phyloP scores from a whole-genome alignment of 2,113 vertebrate species.

The Marcusenius ussheri region DNA sequence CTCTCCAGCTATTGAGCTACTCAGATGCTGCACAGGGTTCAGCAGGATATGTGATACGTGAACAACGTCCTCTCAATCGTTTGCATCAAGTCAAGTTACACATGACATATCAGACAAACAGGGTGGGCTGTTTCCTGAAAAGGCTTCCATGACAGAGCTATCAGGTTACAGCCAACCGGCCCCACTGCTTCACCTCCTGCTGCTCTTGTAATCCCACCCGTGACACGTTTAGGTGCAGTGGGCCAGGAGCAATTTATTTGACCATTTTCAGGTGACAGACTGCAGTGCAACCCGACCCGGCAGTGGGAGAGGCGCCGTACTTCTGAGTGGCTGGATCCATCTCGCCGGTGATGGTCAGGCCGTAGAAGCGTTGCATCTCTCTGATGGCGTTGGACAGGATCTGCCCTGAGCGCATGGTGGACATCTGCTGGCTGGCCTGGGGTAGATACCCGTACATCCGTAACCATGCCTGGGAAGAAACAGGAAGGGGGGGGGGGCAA shows the following conservation, averaged over 20 bases:
- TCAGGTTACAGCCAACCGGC: background rate
- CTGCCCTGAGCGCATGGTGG: slow-evolving; percentile 85
- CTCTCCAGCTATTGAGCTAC: background rate
- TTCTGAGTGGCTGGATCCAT: slow-evolving; percentile 69
- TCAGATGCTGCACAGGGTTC: background rate
- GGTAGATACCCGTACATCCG: slow-evolving; percentile 87
- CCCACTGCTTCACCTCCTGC: background rate
- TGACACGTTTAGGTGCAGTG: background rate
- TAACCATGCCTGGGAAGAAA: slow-evolving; percentile 75
- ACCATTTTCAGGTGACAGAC: background rate
- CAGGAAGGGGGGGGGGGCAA: background rate
- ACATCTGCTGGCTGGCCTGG: slow-evolving; percentile 82
- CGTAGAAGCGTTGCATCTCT: slow-evolving; percentile 91
- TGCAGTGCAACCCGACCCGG: background rate
- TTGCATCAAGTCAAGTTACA: background rate
- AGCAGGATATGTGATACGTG: background rate
- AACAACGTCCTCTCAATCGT: background rate
- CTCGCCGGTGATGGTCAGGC: slow-evolving; percentile 76
- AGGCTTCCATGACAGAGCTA: background rate
- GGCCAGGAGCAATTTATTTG: background rate
- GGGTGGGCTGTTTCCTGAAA: background rate
- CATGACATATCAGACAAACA: background rate
- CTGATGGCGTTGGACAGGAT: slow-evolving; percentile 76
- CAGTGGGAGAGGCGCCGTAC: slow-evolving; percentile 58
- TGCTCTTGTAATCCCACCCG: background rate